Evolutionary conservation across 2,888 invertebrate genomes (phyloP).

Genomic region (Athalia rosae): DNA sequence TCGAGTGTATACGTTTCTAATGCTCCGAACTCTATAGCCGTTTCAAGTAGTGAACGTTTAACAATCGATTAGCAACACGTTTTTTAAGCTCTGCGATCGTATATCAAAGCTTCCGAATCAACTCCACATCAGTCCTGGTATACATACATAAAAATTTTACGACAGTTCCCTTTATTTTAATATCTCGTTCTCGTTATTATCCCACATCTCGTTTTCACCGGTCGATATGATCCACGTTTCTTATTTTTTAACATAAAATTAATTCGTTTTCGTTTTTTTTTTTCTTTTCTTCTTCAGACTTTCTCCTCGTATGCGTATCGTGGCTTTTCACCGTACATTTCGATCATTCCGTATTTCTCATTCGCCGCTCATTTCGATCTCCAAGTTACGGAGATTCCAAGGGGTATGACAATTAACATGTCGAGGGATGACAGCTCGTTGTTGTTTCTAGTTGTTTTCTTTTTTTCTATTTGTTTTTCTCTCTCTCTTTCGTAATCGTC

Average conservation of each 20-base stretch:
- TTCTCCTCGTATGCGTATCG: slow-evolving; percentile 16
- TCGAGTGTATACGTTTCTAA: slow-evolving; percentile 31
- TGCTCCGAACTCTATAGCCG: slow-evolving; percentile 13
- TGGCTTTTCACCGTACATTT: slow-evolving; percentile 26
- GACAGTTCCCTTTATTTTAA: not conserved
- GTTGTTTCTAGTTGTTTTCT: not conserved
- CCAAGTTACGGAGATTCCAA: slow-evolving; percentile 1
- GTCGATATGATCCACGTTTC: not conserved
- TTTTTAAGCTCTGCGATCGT: slow-evolving; percentile 27
- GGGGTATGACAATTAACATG: slow-evolving; percentile 1
- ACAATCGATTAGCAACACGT: slow-evolving; percentile 40
- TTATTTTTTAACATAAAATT: not conserved
- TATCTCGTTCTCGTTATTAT: not conserved
- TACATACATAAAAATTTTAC: slow-evolving; percentile 7
- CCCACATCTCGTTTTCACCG: slow-evolving; percentile 2
- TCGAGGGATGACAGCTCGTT: not conserved
- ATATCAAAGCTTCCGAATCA: slow-evolving; percentile 1
- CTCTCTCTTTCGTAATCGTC: not conserved
- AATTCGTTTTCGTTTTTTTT: slow-evolving; percentile 20
- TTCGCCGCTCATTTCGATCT: slow-evolving; percentile 13
- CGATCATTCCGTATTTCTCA: too few species aligned
- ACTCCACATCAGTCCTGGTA: not conserved
- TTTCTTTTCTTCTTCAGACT: not conserved
- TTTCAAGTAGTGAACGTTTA: slow-evolving; percentile 8
- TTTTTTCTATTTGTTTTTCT: not conserved